Conservation (phyloP, 2,888 invertebrate species). For the Gymnoscelis rufifasciata region DNA sequence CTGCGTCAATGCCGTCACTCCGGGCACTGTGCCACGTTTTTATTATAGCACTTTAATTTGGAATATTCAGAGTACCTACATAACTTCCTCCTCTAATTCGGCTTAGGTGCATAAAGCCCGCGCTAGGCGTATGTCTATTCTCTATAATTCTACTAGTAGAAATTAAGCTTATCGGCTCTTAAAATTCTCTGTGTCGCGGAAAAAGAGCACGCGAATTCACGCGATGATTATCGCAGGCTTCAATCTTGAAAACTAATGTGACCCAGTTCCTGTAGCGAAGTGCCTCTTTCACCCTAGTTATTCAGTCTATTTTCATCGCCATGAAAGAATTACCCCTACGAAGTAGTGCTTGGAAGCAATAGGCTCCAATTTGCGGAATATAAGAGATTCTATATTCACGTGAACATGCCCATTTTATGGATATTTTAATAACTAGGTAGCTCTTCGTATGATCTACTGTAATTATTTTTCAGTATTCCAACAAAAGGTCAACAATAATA, state of each 20-base stretch:
- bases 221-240: constrained; percentile 3
- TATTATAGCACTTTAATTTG: constrained; percentile 5
- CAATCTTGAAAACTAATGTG: constrained; percentile 9
- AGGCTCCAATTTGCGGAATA: too few relatives aligned
- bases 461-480: too few relatives aligned
- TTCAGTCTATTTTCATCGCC: constrained; percentile 13
- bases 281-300: constrained; percentile 10
- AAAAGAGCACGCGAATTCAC: constrained; percentile 2
- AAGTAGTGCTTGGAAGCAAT: constrained; percentile 7
- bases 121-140: too few relatives aligned
- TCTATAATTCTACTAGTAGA: too few relatives aligned
- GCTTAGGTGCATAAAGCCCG: too few relatives aligned
- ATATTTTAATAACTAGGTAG: too few relatives aligned
- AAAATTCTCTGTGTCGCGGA: not conserved
- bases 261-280: constrained; percentile 7
- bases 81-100: too few relatives aligned
- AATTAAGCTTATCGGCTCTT: too few relatives aligned
- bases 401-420: too few relatives aligned
- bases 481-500: too few relatives aligned
- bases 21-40: constrained; percentile 12
- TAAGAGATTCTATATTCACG: too few relatives aligned
- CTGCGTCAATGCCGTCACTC: constrained; percentile 6
- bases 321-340: constrained; percentile 15
- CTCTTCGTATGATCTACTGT: too few relatives aligned
- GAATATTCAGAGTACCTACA: not conserved